Evolutionary conservation across 2,888 invertebrate genomes (phyloP).

Genomic region (Apocheima hispidaria): DNA sequence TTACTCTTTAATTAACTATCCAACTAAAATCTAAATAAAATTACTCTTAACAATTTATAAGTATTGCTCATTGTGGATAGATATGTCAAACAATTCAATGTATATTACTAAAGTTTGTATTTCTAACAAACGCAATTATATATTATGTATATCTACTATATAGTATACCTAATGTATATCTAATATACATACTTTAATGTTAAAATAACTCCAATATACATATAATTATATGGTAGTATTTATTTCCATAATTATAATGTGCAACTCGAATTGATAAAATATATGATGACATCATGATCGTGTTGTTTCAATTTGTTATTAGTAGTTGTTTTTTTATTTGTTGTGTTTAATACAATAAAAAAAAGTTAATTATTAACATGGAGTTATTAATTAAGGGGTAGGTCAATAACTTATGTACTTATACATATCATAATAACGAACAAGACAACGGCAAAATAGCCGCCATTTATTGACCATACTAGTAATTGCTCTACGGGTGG

Average conservation of each 20-base stretch:
- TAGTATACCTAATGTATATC: no score
- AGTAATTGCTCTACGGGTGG: no score
- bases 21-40: conserved; percentile 19
- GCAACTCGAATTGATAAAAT: conserved; percentile 70
- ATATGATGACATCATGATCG: conserved; percentile 54
- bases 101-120: conserved; percentile 49
- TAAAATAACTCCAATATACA: conserved; percentile 64
- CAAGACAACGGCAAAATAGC: no score
- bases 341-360: no score
- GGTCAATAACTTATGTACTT: no score
- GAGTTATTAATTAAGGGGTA: neutral
- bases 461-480: no score
- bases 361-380: neutral
- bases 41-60: conserved; percentile 42
- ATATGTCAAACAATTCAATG: conserved; percentile 46
- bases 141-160: no score
- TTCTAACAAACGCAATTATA: conserved; percentile 49
- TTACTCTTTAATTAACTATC: conserved; percentile 9
- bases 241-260: conserved; percentile 67
- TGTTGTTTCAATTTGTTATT: conserved; percentile 23
- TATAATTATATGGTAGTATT: conserved; percentile 60
- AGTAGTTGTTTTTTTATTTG: no score
- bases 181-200: conserved; percentile 59
- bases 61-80: conserved; percentile 56
- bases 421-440: no score